These are phyloP conservation scores for Dioctria linearis DNA, from an alignment of 2,888 invertebrate genomes.

Conservation along the genomic window DNA sequence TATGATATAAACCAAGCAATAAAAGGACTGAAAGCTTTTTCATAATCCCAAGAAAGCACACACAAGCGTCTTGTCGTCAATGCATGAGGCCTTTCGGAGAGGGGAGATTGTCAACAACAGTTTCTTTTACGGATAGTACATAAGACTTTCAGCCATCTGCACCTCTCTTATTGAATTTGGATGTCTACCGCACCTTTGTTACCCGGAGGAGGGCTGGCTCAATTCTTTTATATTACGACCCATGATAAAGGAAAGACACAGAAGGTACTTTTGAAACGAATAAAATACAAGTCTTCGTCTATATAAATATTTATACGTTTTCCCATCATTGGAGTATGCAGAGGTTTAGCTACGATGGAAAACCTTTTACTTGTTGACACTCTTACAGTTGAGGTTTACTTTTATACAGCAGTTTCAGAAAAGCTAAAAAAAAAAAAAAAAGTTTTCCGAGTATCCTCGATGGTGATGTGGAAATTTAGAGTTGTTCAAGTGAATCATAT, in stretches of 20 bases:
- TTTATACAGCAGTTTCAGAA: too few relatives aligned
- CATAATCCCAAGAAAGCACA: slow-evolving; percentile 43
- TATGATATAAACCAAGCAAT: slow-evolving; percentile 49
- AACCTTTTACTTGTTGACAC: too few relatives aligned
- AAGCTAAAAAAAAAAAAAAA: too few relatives aligned
- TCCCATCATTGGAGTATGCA: not conserved
- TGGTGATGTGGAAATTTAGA: too few relatives aligned
- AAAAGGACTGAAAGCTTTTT: slow-evolving; percentile 50
- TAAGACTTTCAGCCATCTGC: slow-evolving; percentile 39
- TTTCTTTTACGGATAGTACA: slow-evolving; percentile 17
- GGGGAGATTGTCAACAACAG: not conserved
- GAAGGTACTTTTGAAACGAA: slow-evolving; percentile 4
- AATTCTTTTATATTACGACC: not conserved
- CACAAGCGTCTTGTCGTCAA: not conserved
- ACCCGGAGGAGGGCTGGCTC: not conserved
- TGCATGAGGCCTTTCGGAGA: not conserved
- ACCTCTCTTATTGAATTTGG: slow-evolving; percentile 41
- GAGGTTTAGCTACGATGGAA: too few relatives aligned
- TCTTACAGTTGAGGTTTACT: too few relatives aligned
- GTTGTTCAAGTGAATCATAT: too few relatives aligned
- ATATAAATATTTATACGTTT: slow-evolving; percentile 36
- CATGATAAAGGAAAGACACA: slow-evolving; percentile 32
- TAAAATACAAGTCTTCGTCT: slow-evolving; percentile 24
- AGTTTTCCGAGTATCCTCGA: too few relatives aligned
- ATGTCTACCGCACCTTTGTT: slow-evolving; percentile 19